phyloP scores from a whole-genome alignment of 2,888 invertebrate species.

The Clanis bilineata region DNA sequence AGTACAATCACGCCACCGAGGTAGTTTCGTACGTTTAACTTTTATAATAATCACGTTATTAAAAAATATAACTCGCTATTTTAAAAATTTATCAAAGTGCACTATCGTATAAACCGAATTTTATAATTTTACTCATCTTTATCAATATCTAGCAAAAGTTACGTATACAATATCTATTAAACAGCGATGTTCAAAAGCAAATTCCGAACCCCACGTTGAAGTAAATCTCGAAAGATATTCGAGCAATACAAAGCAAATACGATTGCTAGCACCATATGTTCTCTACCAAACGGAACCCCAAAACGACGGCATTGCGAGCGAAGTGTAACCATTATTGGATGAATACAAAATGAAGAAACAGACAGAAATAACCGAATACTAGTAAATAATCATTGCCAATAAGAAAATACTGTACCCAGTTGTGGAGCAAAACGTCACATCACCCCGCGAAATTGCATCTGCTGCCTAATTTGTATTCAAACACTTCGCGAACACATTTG shows the following conservation, averaged over 20 bases:
- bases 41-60: too few species aligned
- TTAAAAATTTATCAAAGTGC: too few species aligned
- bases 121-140: too few species aligned
- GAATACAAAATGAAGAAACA: slow-evolving; percentile 37
- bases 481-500: slow-evolving; percentile 60
- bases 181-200: background rate
- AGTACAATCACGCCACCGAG: too few species aligned
- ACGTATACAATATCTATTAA: too few species aligned
- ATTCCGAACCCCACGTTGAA: background rate
- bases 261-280: background rate
- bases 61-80: too few species aligned
- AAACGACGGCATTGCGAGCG: background rate
- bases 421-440: slow-evolving; percentile 64
- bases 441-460: slow-evolving; percentile 66
- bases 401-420: slow-evolving; percentile 60
- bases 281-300: background rate
- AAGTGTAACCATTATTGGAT: slow-evolving; percentile 15
- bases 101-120: too few species aligned
- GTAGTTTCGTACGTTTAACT: too few species aligned
- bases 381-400: slow-evolving; percentile 58
- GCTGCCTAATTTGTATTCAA: slow-evolving; percentile 69
- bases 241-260: background rate
- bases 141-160: too few species aligned
- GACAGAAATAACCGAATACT: slow-evolving; percentile 10
- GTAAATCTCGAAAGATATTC: background rate